These are phyloP conservation scores for Arnoldichthys spilopterus DNA, from an alignment of 2,797 vertebrate species.

Conservation along the genomic window DNA sequence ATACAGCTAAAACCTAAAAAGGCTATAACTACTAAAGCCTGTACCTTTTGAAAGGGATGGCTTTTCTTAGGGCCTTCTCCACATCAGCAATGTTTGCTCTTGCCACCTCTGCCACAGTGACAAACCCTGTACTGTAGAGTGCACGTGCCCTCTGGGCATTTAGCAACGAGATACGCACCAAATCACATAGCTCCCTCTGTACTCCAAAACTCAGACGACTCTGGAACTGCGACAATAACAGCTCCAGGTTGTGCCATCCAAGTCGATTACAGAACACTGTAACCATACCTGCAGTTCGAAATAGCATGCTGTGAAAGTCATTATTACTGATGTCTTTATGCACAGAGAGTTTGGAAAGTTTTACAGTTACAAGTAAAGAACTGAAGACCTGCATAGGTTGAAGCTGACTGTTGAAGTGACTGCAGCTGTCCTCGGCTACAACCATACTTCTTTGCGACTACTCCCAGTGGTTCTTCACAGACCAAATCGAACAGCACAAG, in stretches of 20 bases:
- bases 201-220: slow-evolving; percentile 95
- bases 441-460: slow-evolving; percentile 88
- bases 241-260: slow-evolving; percentile 96
- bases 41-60: slow-evolving; percentile 94
- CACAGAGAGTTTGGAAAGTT: background rate
- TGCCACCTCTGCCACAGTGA: slow-evolving; percentile 90
- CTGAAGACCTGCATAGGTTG: slow-evolving; percentile 89
- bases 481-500: slow-evolving; percentile 94
- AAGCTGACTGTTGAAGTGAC: slow-evolving; percentile 96
- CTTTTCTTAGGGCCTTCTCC: slow-evolving; percentile 86
- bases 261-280: slow-evolving; percentile 93
- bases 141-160: slow-evolving; percentile 88
- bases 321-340: background rate
- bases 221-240: slow-evolving; percentile 94
- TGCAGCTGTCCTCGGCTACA: slow-evolving; percentile 96
- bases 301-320: background rate
- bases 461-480: slow-evolving; percentile 87
- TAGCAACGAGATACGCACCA: slow-evolving; percentile 90
- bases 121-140: slow-evolving; percentile 86
- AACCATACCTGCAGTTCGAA: slow-evolving; percentile 86
- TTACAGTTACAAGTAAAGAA: background rate
- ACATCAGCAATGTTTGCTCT: slow-evolving; percentile 81
- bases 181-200: slow-evolving; percentile 92
- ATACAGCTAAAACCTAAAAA: background rate
- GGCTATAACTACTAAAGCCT: background rate